Base-by-base conservation (phyloP, 1,140 invertebrate genomes). In the Xylocopa sonorina region DNA sequence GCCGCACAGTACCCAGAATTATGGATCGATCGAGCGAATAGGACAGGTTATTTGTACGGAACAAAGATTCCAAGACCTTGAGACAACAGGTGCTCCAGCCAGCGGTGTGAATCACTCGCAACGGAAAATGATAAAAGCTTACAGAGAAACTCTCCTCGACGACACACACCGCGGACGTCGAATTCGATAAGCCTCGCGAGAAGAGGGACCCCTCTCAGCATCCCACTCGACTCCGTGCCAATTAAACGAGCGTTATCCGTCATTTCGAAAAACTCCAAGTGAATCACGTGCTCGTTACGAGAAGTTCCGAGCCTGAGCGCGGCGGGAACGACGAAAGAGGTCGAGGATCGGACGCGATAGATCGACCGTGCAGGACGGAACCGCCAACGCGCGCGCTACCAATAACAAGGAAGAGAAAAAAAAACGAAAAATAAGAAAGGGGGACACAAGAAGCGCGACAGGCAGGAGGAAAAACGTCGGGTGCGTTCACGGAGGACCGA, bases 321-420 rank as follows among this genome's bases (percentile, higher is more conserved):
- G 16, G 14, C 6, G 16, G n/a, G 43, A n/a, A n/a, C n/a, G n/a
- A 27, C 69, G 55, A 74, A 64, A 53, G 24, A 48, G 48, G 38
- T 75, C 43, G 60, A 43, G 57, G 27, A 51, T 38, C 43, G 32
- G 7, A n/a, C 32, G 24, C 38, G 74, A 68, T 46, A 57, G 74
- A 53, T 68, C 50, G 29, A 73, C n/a, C 71, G n/a, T 9, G 24
- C 51, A 18, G 53, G 12, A 68, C 66, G 50, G 14, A 58, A 38
- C 41, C 50, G 51, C 63, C 63, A 76, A 76, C 73, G 73, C 73
- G 62, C 24, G 46, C 73, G 62, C 24, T 32, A 3, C 58, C n/a
- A 57, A 2, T 5, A 32, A 46, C 12, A 29, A 34, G 1, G 18
- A 43, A 21, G 18, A n/a, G 6, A 29, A 27, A 50, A 21, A 51